Base-by-base conservation (phyloP, 2,888 invertebrate species). In the Zhuqinia jingwanae region DNA sequence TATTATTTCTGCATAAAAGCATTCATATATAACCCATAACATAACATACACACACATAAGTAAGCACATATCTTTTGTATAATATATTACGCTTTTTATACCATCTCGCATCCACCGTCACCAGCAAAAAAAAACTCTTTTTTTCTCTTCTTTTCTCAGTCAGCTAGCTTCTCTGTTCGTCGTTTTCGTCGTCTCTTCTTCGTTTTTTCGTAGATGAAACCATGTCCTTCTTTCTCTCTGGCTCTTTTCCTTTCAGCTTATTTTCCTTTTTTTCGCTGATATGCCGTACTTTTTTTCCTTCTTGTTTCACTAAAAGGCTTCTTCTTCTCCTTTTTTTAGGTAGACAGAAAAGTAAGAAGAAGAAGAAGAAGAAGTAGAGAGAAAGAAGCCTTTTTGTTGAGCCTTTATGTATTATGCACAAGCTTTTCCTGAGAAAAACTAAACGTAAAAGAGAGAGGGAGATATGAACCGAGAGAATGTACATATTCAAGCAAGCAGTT, bases 371-470 rank as follows among this genome's bases (percentile, higher is more conserved):
- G 25, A 30, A 27, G 25, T 20, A 70, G 70, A 73, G 73, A 78
- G 63, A 78, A 63, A 58, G 36, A 77, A 45, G 42, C 68, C 45
- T 68, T 53, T 58, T 58, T 36, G 36, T 36, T 53, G 73, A 73
- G 47, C 56, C 58, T 65, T 85, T 85, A 85, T 85, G 85, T 85
- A 85, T 85, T 78, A 85, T 85, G 85, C 85, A 85, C 85, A 85
- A 78, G 78, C 58, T 68, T 70, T 73, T 73, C 73, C 45, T 68
- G 70, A 17, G 60, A 73, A 70, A 53, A 47, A 56, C 70, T 70
- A 50, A 73, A 13, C 27, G 36, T 6, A 36, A 36, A 13, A 73
- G n/a, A n/a, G n/a, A n/a, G n/a, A n/a, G n/a, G n/a, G n/a, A n/a
- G 73, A 73, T 73, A 73, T 73, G 50, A 73, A n/a, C 47, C 47